These are phyloP conservation scores for Caenorhabditis briggsae DNA, from an alignment of 1,140 invertebrate genomes.

Conservation along the genomic window DNA sequence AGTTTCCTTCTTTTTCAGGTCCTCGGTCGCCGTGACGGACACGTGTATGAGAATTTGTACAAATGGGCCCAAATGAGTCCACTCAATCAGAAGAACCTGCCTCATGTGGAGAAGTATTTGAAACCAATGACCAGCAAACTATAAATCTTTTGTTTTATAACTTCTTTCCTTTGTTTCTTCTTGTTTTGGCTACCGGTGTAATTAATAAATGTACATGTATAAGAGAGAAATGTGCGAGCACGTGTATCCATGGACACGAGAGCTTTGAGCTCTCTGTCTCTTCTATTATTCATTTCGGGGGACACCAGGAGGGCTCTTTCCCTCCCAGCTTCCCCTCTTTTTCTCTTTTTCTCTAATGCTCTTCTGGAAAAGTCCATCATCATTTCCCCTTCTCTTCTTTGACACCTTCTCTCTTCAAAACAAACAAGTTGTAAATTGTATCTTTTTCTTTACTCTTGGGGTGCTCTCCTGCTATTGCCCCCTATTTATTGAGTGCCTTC, in stretches of 20 bases:
- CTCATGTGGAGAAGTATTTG: constrained; percentile 67
- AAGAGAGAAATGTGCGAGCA: neutral
- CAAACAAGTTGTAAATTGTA: constrained; percentile 46
- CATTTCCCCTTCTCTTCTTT: neutral
- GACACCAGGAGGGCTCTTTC: neutral
- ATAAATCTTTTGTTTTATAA: constrained; percentile 7
- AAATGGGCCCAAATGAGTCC: constrained; percentile 88
- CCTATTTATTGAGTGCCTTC: neutral
- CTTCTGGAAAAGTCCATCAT: neutral
- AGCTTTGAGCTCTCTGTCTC: neutral
- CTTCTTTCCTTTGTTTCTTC: neutral
- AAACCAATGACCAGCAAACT: constrained; percentile 64
- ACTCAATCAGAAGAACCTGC: constrained; percentile 83
- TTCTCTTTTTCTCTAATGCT: constrained; percentile 4
- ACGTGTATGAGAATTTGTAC: constrained; percentile 90
- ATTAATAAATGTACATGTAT: constrained; percentile 12
- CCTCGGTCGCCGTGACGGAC: constrained; percentile 89
- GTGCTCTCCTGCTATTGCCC: neutral
- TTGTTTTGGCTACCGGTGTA: neutral
- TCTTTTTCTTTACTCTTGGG: neutral
- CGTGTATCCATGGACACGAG: constrained; percentile 1
- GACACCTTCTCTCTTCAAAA: constrained; percentile 34
- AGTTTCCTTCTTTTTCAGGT: neutral
- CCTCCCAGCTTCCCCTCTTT: neutral
- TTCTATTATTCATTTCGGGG: constrained; percentile 27